Evolutionary conservation across 2,797 vertebrate species (phyloP).

Genomic region (Smutsia gigantea): DNA sequence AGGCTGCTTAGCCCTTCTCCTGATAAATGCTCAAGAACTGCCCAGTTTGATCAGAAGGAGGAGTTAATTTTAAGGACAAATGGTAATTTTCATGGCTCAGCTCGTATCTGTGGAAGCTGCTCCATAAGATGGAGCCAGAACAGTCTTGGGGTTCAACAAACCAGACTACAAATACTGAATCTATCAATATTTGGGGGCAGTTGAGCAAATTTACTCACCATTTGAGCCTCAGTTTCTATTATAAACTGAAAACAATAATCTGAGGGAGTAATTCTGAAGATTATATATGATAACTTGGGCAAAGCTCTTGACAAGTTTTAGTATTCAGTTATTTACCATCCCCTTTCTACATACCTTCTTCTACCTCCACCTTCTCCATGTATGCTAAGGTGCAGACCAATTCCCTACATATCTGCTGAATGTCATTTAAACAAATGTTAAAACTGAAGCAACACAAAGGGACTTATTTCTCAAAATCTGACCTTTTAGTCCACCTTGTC

Average conservation of each 20-base stretch:
- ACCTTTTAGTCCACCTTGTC: neutral
- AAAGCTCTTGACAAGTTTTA: neutral
- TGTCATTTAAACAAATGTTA: neutral
- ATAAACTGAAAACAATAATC: neutral
- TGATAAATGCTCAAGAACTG: neutral
- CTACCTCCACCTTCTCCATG: neutral
- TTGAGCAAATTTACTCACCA: neutral
- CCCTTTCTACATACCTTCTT: neutral
- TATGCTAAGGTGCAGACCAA: neutral
- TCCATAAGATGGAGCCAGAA: neutral
- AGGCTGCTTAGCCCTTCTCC: neutral
- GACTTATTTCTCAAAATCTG: neutral
- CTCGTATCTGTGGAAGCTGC: rapidly evolving
- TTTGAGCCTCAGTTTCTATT: neutral
- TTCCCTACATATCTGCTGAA: neutral
- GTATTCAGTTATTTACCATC: neutral
- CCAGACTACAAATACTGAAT: neutral
- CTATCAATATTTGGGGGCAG: neutral
- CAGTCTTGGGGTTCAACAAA: neutral
- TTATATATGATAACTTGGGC: neutral
- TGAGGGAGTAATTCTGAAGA: neutral
- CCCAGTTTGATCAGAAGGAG: neutral
- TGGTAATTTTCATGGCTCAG: neutral
- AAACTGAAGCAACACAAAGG: neutral
- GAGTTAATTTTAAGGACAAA: neutral